Evolutionary conservation across 2,797 vertebrate genomes (phyloP), one percentile per base, ranked within the genome.

Genomic region (Cryptoblepharus egeriae): DNA sequence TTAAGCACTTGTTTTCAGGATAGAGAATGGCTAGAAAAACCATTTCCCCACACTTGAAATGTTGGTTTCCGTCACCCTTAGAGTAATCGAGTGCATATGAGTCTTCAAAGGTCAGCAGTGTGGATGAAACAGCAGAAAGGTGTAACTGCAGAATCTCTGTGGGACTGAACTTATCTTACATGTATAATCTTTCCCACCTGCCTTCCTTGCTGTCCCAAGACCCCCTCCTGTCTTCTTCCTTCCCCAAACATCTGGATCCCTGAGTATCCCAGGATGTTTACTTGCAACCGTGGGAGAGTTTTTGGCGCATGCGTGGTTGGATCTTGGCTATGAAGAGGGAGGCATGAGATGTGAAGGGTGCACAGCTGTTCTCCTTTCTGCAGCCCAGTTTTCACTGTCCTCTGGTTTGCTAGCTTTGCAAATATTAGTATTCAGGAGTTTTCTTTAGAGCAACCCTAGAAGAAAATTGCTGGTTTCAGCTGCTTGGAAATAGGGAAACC

Each of bases 221-320:
- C 55, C 22, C 24, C 12, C 10, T 69, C 39, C 39, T 57, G 30
- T 30, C 32, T 22, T 35, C 35, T 64, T 75, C 39, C 28, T n/a
- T 60, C 60, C 64, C 11, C 39, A 32, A 28, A 55, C 78, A 74
- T 64, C 77, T 84, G 85, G 78, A 73, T 77, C 78, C 55, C 24
- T 55, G 64, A 35, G 81, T 58, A 0, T 87, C 86, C 35, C 0
- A n/a, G 81, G 45, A 84, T 87, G 86, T 86, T 90, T 87, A 84
- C 75, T 91, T 84, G 81, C 52, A 75, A 68, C 88, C 55, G 65
- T 91, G 92, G 88, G 90, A 93, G 80, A 68, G 76, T 58, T 84
- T 79, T 80, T 87, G 85, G 80, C 84, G 85, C 83, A 69, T 67
- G 88, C 2, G 35, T 69, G 57, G 73, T 76, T 68, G 26, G 11